Conservation (phyloP, 2,888 invertebrate genomes). For the Drosophila limbata region DNA sequence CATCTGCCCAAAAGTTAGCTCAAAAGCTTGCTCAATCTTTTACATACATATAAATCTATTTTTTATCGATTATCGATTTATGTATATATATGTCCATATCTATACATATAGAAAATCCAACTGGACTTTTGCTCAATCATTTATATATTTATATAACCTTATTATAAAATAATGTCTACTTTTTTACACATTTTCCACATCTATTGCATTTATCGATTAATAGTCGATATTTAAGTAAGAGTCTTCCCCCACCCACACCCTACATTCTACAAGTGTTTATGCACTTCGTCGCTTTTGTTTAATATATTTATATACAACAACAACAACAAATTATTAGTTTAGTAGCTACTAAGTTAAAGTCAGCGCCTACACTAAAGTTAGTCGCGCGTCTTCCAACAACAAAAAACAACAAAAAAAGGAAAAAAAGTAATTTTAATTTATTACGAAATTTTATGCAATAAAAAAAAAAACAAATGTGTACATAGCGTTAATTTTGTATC, state of each 20-base stretch:
- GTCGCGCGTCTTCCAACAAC: conserved; percentile 53
- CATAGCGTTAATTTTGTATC: conserved; percentile 27
- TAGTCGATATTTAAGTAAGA: conserved; percentile 18
- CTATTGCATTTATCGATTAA: conserved; percentile 36
- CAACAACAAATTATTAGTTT: conserved; percentile 36
- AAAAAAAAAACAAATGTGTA: conserved; percentile 39
- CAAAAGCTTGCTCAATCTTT: conserved; percentile 12
- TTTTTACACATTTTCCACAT: background rate
- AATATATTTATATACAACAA: conserved; percentile 66
- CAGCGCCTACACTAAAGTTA: conserved; percentile 16
- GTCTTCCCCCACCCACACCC: background rate
- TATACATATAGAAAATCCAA: background rate
- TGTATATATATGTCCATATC: conserved; percentile 2
- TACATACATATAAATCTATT: background rate
- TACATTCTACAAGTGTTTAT: background rate
- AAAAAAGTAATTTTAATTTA: conserved; percentile 48
- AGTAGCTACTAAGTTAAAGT: conserved; percentile 29
- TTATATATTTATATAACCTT: background rate
- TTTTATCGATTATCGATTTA: background rate
- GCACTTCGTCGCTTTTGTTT: conserved; percentile 65
- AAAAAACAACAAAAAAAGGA: conserved; percentile 32
- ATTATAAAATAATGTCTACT: background rate
- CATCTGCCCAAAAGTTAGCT: background rate
- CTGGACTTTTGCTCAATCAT: conserved; percentile 21
- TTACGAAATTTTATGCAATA: conserved; percentile 62